Conservation (phyloP, 1,140 invertebrate species). For the Lepidostoma basale region DNA sequence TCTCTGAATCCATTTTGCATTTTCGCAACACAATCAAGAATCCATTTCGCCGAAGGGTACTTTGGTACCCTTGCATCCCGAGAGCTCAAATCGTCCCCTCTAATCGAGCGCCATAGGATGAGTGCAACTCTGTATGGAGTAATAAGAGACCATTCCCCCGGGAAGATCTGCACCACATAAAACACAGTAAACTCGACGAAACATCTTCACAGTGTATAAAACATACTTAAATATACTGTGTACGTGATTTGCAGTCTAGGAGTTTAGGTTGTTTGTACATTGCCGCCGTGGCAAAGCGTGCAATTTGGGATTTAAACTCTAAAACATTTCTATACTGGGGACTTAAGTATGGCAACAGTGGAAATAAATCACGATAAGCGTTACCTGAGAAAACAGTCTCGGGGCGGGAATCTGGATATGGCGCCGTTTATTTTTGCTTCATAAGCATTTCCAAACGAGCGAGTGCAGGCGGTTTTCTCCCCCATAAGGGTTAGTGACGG, state of each 20-base stretch:
- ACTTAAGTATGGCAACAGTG: constrained; percentile 17
- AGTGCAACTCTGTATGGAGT: neutral
- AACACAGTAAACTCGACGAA: too few relatives aligned
- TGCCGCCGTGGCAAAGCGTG: too few relatives aligned
- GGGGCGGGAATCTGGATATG: constrained; percentile 23
- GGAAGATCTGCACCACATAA: too few relatives aligned
- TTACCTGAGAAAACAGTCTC: constrained; percentile 33
- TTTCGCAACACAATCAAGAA: constrained; percentile 14
- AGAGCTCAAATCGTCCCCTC: neutral
- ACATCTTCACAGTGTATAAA: too few relatives aligned
- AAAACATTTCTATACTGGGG: too few relatives aligned
- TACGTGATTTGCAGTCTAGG: too few relatives aligned
- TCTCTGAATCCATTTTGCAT: constrained; percentile 9
- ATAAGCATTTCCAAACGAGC: constrained; percentile 23
- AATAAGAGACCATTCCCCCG: too few relatives aligned
- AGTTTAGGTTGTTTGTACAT: too few relatives aligned
- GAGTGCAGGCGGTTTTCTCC: neutral
- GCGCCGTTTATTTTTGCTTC: constrained; percentile 34
- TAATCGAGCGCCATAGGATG: neutral
- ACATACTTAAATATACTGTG: too few relatives aligned
- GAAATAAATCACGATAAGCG: constrained; percentile 37
- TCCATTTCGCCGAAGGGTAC: constrained; percentile 4
- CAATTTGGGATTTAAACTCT: too few relatives aligned
- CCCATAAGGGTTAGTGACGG: neutral
- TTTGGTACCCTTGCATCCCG: neutral